Evolutionary conservation across 23 tunicate species (phyloP).

Genomic region (Ciona savignyi): DNA sequence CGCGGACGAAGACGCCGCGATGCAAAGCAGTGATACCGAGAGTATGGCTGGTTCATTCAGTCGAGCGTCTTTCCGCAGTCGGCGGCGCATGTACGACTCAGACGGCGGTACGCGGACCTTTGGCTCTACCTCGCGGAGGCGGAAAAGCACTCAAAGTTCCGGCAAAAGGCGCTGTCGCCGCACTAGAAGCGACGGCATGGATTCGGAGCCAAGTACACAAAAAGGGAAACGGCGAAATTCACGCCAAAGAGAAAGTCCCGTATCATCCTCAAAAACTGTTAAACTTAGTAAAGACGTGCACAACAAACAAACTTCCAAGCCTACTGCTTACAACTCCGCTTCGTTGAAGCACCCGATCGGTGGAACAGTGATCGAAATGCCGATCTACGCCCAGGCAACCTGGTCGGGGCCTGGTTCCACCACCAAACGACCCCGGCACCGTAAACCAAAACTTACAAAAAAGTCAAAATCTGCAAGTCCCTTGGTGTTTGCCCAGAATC

Average conservation of each 20-base stretch:
- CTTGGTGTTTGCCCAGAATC: neutral
- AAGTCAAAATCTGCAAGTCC: neutral
- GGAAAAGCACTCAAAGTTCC: neutral
- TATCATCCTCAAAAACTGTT: neutral
- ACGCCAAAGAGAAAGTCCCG: neutral
- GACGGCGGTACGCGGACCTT: constrained; percentile 17
- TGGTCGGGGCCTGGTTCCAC: constrained; percentile 46
- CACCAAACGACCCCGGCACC: neutral
- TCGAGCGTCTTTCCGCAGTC: neutral
- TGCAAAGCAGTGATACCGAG: constrained; percentile 58
- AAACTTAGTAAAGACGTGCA: neutral
- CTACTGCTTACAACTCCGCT: constrained; percentile 5
- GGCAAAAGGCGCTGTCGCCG: neutral
- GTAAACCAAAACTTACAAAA: neutral
- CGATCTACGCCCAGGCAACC: constrained; percentile 59
- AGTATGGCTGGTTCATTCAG: constrained; percentile 42
- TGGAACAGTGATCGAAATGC: constrained; percentile 53
- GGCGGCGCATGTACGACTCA: constrained; percentile 37
- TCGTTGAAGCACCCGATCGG: constrained; percentile 36
- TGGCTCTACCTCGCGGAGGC: neutral
- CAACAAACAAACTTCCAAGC: neutral
- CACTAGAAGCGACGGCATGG: constrained; percentile 10
- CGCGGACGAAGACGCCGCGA: constrained; percentile 14
- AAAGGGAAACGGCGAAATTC: neutral
- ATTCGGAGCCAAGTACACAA: constrained; percentile 45